Conservation (phyloP, 1,140 invertebrate species). For the Tetramorium simillimum region DNA sequence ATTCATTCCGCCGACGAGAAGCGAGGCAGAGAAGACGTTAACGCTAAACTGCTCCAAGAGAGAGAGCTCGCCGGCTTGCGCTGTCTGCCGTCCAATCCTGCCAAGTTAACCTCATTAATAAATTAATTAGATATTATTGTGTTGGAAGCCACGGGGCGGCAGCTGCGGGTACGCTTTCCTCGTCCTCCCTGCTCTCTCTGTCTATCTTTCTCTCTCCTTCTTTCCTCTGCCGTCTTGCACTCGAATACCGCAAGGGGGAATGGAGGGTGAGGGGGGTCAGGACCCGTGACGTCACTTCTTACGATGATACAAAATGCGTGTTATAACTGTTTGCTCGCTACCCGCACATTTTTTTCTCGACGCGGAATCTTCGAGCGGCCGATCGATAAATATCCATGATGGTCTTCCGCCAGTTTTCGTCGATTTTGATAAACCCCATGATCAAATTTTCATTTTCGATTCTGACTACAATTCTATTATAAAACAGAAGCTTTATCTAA, state of each 20-base stretch:
- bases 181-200: slow-evolving; percentile 18
- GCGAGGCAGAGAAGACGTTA: slow-evolving; percentile 76
- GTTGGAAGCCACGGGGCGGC: slow-evolving; percentile 83
- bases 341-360: slow-evolving; percentile 65
- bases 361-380: background rate
- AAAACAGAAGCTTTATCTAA: background rate
- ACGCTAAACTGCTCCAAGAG: slow-evolving; percentile 75
- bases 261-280: slow-evolving; percentile 67
- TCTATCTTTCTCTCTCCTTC: slow-evolving; percentile 29
- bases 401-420: background rate
- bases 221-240: slow-evolving; percentile 51
- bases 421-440: background rate
- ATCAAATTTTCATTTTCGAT: slow-evolving; percentile 1
- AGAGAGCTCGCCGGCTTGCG: slow-evolving; percentile 77
- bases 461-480: background rate
- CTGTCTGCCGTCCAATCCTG: slow-evolving; percentile 85
- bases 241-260: slow-evolving; percentile 43
- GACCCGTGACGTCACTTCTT: slow-evolving; percentile 80
- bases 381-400: background rate
- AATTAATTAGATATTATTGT: slow-evolving; percentile 86
- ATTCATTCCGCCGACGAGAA: slow-evolving; percentile 79
- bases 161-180: slow-evolving; percentile 80
- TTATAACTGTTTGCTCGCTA: slow-evolving; percentile 51
- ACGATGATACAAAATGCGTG: slow-evolving; percentile 63
- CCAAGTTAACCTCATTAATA: slow-evolving; percentile 86